Evolutionary conservation across 1,140 invertebrate species (phyloP).

Genomic region (Trachymyrmex cornetzi): DNA sequence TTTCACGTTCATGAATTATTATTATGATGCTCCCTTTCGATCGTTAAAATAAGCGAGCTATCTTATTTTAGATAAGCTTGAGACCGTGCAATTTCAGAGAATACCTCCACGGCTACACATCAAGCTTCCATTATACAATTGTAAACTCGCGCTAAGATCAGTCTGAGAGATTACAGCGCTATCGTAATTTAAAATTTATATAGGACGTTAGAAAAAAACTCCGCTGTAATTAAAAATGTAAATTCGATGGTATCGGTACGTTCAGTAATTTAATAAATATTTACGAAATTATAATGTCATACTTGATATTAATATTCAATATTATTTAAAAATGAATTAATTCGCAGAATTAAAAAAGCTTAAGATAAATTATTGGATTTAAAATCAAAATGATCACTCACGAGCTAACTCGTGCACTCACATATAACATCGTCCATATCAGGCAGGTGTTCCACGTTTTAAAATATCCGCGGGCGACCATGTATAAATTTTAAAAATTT

Average conservation of each 20-base stretch:
- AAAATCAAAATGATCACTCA: constrained; percentile 3
- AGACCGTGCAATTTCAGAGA: neutral
- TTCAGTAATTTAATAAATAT: neutral
- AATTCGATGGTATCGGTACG: too few species aligned
- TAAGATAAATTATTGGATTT: neutral
- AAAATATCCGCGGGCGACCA: neutral
- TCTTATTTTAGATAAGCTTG: constrained; percentile 6
- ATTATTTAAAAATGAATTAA: constrained; percentile 27
- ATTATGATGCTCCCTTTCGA: neutral
- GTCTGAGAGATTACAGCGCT: neutral
- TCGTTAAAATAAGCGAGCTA: constrained; percentile 9
- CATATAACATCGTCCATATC: neutral
- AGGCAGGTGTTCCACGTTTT: neutral
- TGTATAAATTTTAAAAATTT: neutral
- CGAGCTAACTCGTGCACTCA: neutral
- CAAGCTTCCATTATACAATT: neutral
- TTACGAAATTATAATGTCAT: neutral
- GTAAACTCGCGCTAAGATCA: neutral
- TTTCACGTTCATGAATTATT: neutral
- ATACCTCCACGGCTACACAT: neutral
- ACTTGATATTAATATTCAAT: neutral
- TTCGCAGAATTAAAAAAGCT: neutral
- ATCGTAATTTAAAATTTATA: constrained; percentile 9
- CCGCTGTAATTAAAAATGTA: neutral
- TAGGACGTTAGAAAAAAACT: neutral